Conservation (phyloP, 2,888 invertebrate species). For the Megalurothrips usitatus region DNA sequence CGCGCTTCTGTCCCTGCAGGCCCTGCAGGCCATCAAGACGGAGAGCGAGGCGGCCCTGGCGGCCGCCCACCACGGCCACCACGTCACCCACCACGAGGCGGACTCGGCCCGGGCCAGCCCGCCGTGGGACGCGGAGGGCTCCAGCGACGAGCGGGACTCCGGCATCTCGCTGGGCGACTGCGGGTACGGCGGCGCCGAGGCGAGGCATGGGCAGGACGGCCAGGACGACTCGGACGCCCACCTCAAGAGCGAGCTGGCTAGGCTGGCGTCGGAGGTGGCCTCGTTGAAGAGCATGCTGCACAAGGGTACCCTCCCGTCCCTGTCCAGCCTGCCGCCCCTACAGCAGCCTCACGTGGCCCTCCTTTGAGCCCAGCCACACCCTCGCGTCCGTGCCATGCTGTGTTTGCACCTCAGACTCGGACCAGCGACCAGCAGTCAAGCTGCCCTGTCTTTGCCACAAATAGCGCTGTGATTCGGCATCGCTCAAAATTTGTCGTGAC, state of each 20-base stretch:
- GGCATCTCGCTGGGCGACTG: slow-evolving; percentile 75
- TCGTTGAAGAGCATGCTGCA: slow-evolving; percentile 51
- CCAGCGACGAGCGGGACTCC: slow-evolving; percentile 84
- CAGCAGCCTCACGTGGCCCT: slow-evolving; percentile 5
- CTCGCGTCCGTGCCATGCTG: too few relatives aligned
- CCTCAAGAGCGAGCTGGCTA: slow-evolving; percentile 78
- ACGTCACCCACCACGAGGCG: slow-evolving; percentile 64
- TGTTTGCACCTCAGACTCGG: too few relatives aligned
- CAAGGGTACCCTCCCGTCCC: slow-evolving; percentile 26
- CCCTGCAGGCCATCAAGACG: slow-evolving; percentile 16
- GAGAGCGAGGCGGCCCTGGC: neutral
- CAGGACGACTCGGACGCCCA: slow-evolving; percentile 46
- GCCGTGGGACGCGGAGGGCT: slow-evolving; percentile 84
- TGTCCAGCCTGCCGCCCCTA: slow-evolving; percentile 41
- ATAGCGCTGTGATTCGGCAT: too few relatives aligned
- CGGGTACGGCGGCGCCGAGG: slow-evolving; percentile 47
- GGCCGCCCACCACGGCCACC: neutral
- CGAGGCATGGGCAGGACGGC: slow-evolving; percentile 44
- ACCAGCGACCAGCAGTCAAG: too few relatives aligned
- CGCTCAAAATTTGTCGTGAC: too few relatives aligned
- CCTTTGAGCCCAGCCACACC: neutral
- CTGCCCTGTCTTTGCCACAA: too few relatives aligned
- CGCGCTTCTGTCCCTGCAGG: slow-evolving; percentile 42
- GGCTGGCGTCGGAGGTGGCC: slow-evolving; percentile 86
- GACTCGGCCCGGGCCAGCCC: slow-evolving; percentile 67